Evolutionary conservation across 2,888 invertebrate genomes (phyloP), one percentile per base, ranked within the genome.

Genomic region (Brenthis ino): DNA sequence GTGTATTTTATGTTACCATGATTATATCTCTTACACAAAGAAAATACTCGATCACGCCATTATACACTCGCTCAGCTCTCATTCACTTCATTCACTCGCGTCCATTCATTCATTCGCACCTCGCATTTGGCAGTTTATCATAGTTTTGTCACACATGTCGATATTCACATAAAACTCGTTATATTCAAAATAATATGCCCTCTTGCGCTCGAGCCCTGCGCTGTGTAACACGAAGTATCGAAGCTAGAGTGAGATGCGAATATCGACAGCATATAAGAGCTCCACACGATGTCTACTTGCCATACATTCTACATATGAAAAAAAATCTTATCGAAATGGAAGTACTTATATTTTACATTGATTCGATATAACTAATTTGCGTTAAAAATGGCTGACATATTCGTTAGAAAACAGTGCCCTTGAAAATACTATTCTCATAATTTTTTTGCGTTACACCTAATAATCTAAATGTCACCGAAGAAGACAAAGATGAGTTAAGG

Each of bases 121-220:
- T 86, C 85, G 87, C 91, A 87, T 92, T 93, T 92, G 93, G 93
- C 93, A 93, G 90, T 91, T 87, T 85, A 83, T 85, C 83, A 85
- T 87, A 85, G 82, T 84, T 82, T 81, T 81, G 79, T 82, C 83
- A 82, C 83, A 81, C 83, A 75, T 75, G 85, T 87, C 86, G 82
- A 88, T 89, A 89, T 88, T 89, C 91, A 87, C 89, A 89, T 86
- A 72, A 79, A 82, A 88, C 83, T 84, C 70, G 14, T 54, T 76
- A 69, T 79, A 79, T 78, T 75, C 82, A 77, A 84, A 84, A 82
- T 79, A 72, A 76, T 78, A 24, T 11, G 24, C 24, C 47, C 58
- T 43, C 16, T 57, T n/a, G n/a, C 57, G 8, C 56, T 57, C 37
- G n/a, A 57, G 57, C 37, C 16, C 13, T 12, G 56, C 56, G 16